A percentile compares a stretch with the other conserved stretches of the same genome.
Evolutionary conservation across 1,140 invertebrate species (phyloP).

Genomic region (Hylaeus anthracinus): DNA sequence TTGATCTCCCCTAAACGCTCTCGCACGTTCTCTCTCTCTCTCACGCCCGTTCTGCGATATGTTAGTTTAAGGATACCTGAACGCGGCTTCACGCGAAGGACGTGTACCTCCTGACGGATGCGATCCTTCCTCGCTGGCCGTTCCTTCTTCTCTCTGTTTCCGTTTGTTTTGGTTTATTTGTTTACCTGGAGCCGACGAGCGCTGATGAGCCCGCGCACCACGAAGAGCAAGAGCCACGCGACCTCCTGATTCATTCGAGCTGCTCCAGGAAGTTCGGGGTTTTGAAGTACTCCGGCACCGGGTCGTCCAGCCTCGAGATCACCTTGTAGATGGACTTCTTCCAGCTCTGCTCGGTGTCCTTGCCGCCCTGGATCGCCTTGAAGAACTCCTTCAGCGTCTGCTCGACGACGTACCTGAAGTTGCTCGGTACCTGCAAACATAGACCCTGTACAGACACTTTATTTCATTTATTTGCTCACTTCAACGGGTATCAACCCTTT

Average conservation of each 20-base stretch:
- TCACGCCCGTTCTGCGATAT: conserved; percentile 69
- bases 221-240: conserved; percentile 71
- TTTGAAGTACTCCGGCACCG: conserved; percentile 99
- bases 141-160: conserved; percentile 40
- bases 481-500: no score
- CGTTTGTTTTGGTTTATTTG: conserved; percentile 18
- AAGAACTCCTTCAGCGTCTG: conserved; percentile 99
- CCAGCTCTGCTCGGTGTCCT: conserved; percentile 99
- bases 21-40: conserved; percentile 33
- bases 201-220: conserved; percentile 66
- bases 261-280: conserved; percentile 99
- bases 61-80: conserved; percentile 72
- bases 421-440: conserved; percentile 93
- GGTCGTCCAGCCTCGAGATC: conserved; percentile 98
- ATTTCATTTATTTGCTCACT: no score
- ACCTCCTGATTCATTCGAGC: conserved; percentile 89
- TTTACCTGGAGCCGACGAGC: conserved; percentile 63
- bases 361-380: conserved; percentile 96
- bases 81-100: conserved; percentile 65
- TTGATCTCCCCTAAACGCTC: conserved; percentile 34
- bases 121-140: conserved; percentile 63
- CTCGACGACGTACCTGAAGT: conserved; percentile 98
- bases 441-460: no score
- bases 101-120: conserved; percentile 63
- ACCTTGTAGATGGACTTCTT: conserved; percentile 99